phyloP scores from a whole-genome alignment of 2,797 vertebrate genomes.

The Cyclopterus lumpus region DNA sequence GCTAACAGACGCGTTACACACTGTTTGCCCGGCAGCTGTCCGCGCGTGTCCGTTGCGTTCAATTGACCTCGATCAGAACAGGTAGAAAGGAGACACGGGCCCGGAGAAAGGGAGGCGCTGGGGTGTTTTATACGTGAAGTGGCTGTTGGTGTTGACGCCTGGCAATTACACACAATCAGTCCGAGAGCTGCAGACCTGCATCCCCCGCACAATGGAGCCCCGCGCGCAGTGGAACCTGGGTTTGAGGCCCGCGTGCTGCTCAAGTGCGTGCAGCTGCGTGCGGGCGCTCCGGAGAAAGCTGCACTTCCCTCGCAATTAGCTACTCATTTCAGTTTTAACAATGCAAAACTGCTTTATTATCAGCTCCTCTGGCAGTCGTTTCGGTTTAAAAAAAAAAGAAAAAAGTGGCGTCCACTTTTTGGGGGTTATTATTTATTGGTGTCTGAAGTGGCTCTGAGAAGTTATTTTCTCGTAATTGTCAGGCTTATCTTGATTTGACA shows the following conservation, averaged over 20 bases:
- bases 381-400: slow-evolving; percentile 39
- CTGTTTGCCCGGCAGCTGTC: slow-evolving; percentile 89
- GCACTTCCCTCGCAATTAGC: slow-evolving; percentile 96
- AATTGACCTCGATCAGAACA: slow-evolving; percentile 90
- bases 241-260: slow-evolving; percentile 86
- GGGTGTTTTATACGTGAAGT: slow-evolving; percentile 84
- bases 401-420: slow-evolving; percentile 67
- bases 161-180: slow-evolving; percentile 98
- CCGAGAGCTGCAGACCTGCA: slow-evolving; percentile 91
- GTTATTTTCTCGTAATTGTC: slow-evolving; percentile 84
- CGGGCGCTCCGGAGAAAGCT: slow-evolving; percentile 90
- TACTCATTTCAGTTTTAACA: slow-evolving; percentile 90
- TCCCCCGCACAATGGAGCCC: slow-evolving; percentile 90
- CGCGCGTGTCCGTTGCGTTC: slow-evolving; percentile 78
- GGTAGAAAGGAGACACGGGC: slow-evolving; percentile 87
- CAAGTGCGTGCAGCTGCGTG: slow-evolving; percentile 98
- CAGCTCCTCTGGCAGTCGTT: slow-evolving; percentile 88
- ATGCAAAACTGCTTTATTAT: slow-evolving; percentile 89
- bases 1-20: slow-evolving; percentile 47
- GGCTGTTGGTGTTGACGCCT: slow-evolving; percentile 91
- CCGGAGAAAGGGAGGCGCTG: slow-evolving; percentile 18
- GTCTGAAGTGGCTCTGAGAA: slow-evolving; percentile 82
- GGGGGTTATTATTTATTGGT: slow-evolving; percentile 78
- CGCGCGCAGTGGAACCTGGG: slow-evolving; percentile 92
- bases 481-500: slow-evolving; percentile 81